A percentile compares a stretch with the other conserved stretches of the same genome.
Evolutionary conservation across 2,113 vertebrate species (phyloP).

Genomic region (Jacana jacana): DNA sequence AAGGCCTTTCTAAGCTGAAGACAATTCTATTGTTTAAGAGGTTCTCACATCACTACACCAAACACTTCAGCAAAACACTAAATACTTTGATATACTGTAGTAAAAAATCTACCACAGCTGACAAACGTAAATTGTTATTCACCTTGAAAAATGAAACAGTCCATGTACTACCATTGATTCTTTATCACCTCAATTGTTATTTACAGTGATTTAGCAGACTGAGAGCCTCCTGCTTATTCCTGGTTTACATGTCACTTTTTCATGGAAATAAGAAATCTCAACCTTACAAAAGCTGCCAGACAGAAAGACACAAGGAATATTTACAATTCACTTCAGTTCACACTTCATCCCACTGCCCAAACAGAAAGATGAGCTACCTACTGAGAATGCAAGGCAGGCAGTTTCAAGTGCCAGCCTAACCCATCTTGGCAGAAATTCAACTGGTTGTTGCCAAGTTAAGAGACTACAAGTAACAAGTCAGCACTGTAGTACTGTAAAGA

Average conservation of each 20-base stretch:
- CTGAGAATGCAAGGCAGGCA: slow-evolving; percentile 40
- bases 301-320: background rate
- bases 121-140: background rate
- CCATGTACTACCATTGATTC: background rate
- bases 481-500: background rate
- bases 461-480: background rate
- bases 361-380: slow-evolving; percentile 42
- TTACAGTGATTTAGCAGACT: background rate
- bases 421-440: background rate
- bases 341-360: background rate
- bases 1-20: background rate
- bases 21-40: background rate
- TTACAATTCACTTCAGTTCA: background rate
- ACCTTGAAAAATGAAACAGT: background rate
- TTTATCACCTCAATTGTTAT: background rate
- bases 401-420: slow-evolving; percentile 18
- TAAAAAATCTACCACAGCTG: background rate
- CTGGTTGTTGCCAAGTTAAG: background rate
- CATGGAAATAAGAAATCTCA: background rate
- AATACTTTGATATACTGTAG: background rate
- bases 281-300: background rate
- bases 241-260: background rate
- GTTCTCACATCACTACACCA: background rate
- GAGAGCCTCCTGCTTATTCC: background rate
- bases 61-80: background rate